Evolutionary conservation across 1,140 invertebrate genomes (phyloP), one percentile per base, ranked within the genome.

Genomic region (Apis laboriosa): DNA sequence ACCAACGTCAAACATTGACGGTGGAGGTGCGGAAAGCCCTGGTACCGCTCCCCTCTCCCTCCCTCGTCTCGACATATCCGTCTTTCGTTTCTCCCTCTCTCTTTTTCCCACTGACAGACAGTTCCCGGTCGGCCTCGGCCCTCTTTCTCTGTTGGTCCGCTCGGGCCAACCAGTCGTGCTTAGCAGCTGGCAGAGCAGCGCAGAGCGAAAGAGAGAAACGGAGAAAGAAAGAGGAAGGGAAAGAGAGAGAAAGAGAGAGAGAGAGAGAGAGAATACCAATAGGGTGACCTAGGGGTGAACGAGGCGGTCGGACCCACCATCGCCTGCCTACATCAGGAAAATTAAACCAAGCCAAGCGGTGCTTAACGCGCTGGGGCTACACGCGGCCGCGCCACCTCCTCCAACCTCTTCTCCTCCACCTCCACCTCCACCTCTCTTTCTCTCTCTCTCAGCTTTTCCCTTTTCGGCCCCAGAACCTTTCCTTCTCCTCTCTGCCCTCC

Each of bases 341-440:
- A 94, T 94, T 94, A 93, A 94, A 94, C 90, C 93, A 94, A 94
- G 92, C 93, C 92, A 93, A 94, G 93, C 93, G 92, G 90, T 94
- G 93, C 90, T 93, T 94, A 94, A 94, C 93, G 91, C 92, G 93
- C 90, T 93, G 92, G 91, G 92, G 92, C 93, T 92, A 94, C 92
- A 92, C 88, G 90, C 92, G 84, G 71, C 85, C 83, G 90, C 87
- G 89, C 90, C 89, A 91, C 89, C 90, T 90, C 89, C 90, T 84
- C 89, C 89, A 85, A 84, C 88, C 88, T 91, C 89, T 72, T 71
- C 84, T 81, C 84, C 75, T 86, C 84, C 84, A 73, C 77, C 83
- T 83, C 78, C 84, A 34, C 34, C 24, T 24, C 24, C 24, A 0
- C 24, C 0, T 75, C 77, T 84, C 21, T 24, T 0, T 24, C 24